Percentiles rank a stretch among this genome's conserved stretches.
Conservation (phyloP, 2,888 invertebrate species). For the Augiades crinisus region DNA sequence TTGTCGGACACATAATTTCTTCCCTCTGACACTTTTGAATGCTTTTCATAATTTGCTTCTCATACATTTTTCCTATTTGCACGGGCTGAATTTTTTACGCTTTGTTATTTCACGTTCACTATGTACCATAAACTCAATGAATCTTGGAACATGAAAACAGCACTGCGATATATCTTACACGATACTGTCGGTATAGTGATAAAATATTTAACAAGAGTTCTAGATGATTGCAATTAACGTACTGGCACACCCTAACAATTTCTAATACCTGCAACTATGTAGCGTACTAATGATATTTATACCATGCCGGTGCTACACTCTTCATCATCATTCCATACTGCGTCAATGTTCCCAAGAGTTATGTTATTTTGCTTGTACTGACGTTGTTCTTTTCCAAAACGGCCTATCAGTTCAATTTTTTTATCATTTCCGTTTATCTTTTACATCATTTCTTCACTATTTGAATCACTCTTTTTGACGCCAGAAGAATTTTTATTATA, state of each 20-base stretch:
- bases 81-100: conserved; percentile 76
- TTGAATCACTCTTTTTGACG: conserved; percentile 36
- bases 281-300: conserved; percentile 33
- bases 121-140: conserved; percentile 67
- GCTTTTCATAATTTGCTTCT: conserved; percentile 78
- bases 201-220: conserved; percentile 41
- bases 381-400: conserved; percentile 80
- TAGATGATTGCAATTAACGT: conserved; percentile 41
- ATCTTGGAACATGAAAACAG: conserved; percentile 60
- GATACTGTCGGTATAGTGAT: conserved; percentile 55
- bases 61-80: conserved; percentile 75
- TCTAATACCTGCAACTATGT: conserved; percentile 44
- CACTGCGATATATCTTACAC: conserved; percentile 67
- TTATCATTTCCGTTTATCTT: conserved; percentile 45
- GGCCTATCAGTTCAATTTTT: conserved; percentile 78
- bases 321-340: conserved; percentile 62
- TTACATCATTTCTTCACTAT: conserved; percentile 50
- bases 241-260: conserved; percentile 61
- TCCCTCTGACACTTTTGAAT: conserved; percentile 63
- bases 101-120: conserved; percentile 73
- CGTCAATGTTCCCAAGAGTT: conserved; percentile 60
- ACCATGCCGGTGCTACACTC: conserved; percentile 48
- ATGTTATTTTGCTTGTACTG: conserved; percentile 71
- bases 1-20: conserved; percentile 57
- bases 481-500: conserved; percentile 45